Evolutionary conservation across 2,113 vertebrate species (phyloP), one percentile per base, ranked within the genome.

Genomic region (Notarius lentiginosus): DNA sequence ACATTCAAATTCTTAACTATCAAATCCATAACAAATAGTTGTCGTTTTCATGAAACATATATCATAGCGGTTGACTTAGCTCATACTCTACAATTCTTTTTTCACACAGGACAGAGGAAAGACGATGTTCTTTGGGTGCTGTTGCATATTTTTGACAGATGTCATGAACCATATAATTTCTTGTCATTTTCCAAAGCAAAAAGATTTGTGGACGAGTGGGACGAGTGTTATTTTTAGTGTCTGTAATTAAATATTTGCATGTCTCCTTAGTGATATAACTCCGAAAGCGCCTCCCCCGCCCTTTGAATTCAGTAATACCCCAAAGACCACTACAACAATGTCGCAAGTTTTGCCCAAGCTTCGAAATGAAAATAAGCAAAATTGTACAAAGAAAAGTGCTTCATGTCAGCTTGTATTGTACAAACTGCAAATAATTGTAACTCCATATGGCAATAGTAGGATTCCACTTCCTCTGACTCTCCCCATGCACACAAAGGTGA

Each of bases 391-490:
- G 81, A 86, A 85, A 88, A 88, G 87, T 90, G 84, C 87, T 76
- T 60, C 84, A 86, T 76, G 15, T 88, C 87, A 88, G 87, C 82
- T 56, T 81, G 84, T 84, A 88, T 86, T 88, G 84, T 81, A 90
- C 63, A 88, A 88, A 86, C 84, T 82, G 72, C 22, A 30, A 86
- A 84, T 87, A 90, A 88, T 79, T 88, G 72, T 73, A 86, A 77
- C 84, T 90, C 89, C 87, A 88, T 90, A 88, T 90, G 89, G 89
- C 82, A 73, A 68, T 61, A 81, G 89, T 47, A 84, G 86, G 84
- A 84, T 86, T 88, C 88, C 56, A 88, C 76, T 88, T 90, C 84
- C 76, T 18, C 84, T 85, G 55, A 83, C 80, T 72, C 85, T 85
- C 87, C 85, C 83, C 34, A 79, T 88, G 79, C 82, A 77, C 83